These are phyloP conservation scores for Nebria salina DNA, from an alignment of 2,888 invertebrate species.

Conservation along the genomic window DNA sequence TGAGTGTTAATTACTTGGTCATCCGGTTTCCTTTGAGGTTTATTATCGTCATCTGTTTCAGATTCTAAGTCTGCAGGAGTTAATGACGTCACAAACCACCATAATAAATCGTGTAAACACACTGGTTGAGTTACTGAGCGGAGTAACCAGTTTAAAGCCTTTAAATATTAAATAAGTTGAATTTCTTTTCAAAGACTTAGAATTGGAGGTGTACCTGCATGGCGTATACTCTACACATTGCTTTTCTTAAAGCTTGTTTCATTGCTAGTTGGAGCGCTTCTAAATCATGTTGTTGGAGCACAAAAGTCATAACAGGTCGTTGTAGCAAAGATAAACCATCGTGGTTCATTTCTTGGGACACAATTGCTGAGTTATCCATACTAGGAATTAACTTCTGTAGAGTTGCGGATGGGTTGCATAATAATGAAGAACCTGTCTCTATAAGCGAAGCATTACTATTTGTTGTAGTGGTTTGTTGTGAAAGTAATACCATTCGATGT, in stretches of 20 bases:
- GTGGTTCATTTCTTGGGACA: slow-evolving; percentile 57
- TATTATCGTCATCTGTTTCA: slow-evolving; percentile 68
- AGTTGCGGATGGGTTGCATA: slow-evolving; percentile 90
- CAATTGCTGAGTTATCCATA: slow-evolving; percentile 67
- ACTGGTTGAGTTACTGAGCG: slow-evolving; percentile 90
- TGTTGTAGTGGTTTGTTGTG: slow-evolving; percentile 6
- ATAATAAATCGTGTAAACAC: slow-evolving; percentile 92
- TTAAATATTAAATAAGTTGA: slow-evolving; percentile 39
- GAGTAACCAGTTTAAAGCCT: slow-evolving; percentile 94
- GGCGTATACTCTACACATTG: slow-evolving; percentile 84
- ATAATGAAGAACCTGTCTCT: slow-evolving; percentile 81
- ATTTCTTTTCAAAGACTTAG: background rate
- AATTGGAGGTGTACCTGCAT: slow-evolving; percentile 72
- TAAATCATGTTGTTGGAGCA: slow-evolving; percentile 86
- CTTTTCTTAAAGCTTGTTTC: slow-evolving; percentile 85
- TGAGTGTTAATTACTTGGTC: slow-evolving; percentile 55
- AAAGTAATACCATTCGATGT: slow-evolving; percentile 62
- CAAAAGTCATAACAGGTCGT: slow-evolving; percentile 88
- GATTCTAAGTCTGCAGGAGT: slow-evolving; percentile 67
- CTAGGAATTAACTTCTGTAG: slow-evolving; percentile 81
- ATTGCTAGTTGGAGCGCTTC: slow-evolving; percentile 85
- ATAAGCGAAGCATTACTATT: slow-evolving; percentile 48
- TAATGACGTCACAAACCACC: slow-evolving; percentile 94
- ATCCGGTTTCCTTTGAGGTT: slow-evolving; percentile 59
- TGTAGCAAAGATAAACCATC: slow-evolving; percentile 71